phyloP scores from a whole-genome alignment of 2,797 vertebrate genomes.

The Xiphophorus birchmanni region DNA sequence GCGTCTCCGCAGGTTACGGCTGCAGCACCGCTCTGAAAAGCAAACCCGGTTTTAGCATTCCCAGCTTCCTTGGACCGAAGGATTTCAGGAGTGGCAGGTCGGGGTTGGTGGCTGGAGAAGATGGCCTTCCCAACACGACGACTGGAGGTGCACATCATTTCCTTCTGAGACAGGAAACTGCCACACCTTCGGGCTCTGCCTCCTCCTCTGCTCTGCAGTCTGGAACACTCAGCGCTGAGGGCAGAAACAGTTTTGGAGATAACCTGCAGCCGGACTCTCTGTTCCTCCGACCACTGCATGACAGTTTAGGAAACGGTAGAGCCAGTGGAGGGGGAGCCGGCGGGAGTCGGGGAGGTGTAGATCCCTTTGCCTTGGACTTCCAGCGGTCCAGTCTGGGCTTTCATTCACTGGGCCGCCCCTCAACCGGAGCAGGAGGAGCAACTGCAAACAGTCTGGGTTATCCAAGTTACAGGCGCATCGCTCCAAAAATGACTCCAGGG shows the following conservation, averaged over 20 bases:
- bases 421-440: constrained; percentile 81
- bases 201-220: constrained; percentile 76
- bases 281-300: constrained; percentile 88
- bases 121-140: constrained; percentile 93
- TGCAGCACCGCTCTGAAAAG: constrained; percentile 80
- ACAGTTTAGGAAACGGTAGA: constrained; percentile 82
- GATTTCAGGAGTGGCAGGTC: constrained; percentile 71
- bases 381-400: constrained; percentile 89
- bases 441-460: constrained; percentile 76
- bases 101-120: constrained; percentile 72
- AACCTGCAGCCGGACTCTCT: constrained; percentile 83
- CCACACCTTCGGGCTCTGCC: constrained; percentile 75
- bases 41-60: constrained; percentile 89
- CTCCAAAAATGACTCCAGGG: constrained; percentile 86
- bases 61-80: constrained; percentile 87
- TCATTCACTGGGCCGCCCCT: constrained; percentile 86
- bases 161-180: constrained; percentile 84
- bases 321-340: constrained; percentile 36
- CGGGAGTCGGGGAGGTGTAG: constrained; percentile 70
- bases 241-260: constrained; percentile 83
- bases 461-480: constrained; percentile 92
- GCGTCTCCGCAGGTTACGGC: constrained; percentile 51
- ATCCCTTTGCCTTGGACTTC: constrained; percentile 92
- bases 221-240: constrained; percentile 61
- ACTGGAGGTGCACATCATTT: constrained; percentile 86